Evolutionary conservation across 2,797 vertebrate genomes (phyloP), one percentile per base, ranked within the genome.

Genomic region (Brotula barbata): DNA sequence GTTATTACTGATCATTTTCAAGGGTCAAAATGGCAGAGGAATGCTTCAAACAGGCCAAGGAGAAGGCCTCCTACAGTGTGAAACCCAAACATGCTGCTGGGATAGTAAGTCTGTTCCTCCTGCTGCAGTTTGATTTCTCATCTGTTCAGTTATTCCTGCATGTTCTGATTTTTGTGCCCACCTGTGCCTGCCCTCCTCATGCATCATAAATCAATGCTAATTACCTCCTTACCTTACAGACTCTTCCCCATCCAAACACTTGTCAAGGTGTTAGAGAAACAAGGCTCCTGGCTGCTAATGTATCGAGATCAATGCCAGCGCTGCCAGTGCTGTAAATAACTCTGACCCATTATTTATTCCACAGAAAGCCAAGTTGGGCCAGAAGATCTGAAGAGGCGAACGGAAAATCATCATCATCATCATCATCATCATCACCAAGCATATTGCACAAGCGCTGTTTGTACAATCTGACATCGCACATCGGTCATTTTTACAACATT

Each of bases 311-410:
- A 62, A 55, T 56, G 22, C 65, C 66, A 71, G 59, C 12, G 45
- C 42, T 56, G 22, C 65, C 66, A 71, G 59, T n/a, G 45, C 42
- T 75, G 76, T 77, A 74, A 84, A 77, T 82, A 75, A 86, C 68
- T 43, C 41, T 1, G n/a, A 60, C 59, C 20, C 67, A 40, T 71
- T 78, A 74, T 64, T 76, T 49, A 85, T 86, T 86, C 89, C 88
- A 80, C 92, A 97, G 95, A 98, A 98, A 96, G 94, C 95, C 84
- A 98, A 98, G 87, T 91, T 98, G 91, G 93, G 93, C 81, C 94
- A 94, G 93, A 97, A 97, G 91, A 96, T 94, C 73, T 98, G 90
- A 97, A 53, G 73, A 71, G 33, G 65, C 66, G 68, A 66, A 72
- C 64, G 83, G 78, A 83, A 83, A 84, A 82, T 67, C 12, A 72